A percentile compares a stretch with the other conserved stretches of the same genome.
Evolutionary conservation across 2,797 vertebrate species (phyloP).

Genomic region (Pangasius djambal): DNA sequence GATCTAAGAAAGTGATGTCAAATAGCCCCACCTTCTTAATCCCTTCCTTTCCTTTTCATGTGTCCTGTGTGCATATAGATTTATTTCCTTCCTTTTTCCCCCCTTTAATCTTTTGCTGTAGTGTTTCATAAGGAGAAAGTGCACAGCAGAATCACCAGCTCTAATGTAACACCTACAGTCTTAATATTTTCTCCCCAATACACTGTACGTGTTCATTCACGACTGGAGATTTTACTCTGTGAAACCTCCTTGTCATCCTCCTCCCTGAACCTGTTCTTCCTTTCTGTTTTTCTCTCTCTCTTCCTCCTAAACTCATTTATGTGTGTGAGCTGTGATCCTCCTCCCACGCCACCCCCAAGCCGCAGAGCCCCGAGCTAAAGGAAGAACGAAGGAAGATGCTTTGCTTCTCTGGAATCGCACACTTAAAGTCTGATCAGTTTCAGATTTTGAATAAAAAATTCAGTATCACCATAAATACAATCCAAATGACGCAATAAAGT

Average conservation of each 20-base stretch:
- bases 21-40: conserved; percentile 4
- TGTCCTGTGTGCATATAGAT: conserved; percentile 27
- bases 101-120: background rate
- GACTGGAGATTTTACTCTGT: conserved; percentile 19
- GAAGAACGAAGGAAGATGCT: background rate
- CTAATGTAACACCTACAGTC: conserved; percentile 31
- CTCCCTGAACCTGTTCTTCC: background rate
- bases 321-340: conserved; percentile 29
- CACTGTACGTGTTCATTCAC: background rate
- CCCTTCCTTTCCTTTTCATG: background rate
- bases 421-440: conserved; percentile 7
- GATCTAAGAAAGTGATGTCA: background rate
- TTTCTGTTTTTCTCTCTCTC: background rate
- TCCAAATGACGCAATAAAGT: conserved; percentile 27
- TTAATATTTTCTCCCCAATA: conserved; percentile 10
- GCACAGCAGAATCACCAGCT: conserved; percentile 22
- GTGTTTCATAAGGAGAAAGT: conserved; percentile 2
- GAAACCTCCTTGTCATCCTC: background rate
- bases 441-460: background rate
- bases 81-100: background rate
- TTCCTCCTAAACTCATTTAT: background rate
- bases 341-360: background rate
- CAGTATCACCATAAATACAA: background rate
- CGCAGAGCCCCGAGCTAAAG: background rate
- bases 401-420: background rate